Evolutionary conservation across 2,113 vertebrate genomes (phyloP).

Genomic region (Phalacrocorax pelagicus): DNA sequence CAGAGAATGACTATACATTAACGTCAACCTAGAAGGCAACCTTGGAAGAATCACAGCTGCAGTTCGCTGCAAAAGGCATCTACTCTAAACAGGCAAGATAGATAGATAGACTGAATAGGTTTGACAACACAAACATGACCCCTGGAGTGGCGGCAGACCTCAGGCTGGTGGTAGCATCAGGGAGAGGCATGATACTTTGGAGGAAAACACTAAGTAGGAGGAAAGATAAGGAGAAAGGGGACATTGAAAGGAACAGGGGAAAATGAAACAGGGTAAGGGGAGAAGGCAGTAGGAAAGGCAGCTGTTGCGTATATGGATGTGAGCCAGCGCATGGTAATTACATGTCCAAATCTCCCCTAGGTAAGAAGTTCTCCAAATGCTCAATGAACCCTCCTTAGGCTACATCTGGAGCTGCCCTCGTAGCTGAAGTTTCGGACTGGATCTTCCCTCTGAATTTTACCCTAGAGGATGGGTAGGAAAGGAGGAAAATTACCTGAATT

Average conservation of each 20-base stretch:
- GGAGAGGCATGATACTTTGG: accelerated
- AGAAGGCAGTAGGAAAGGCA: background rate
- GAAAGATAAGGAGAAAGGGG: background rate
- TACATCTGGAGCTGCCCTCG: background rate
- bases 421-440: background rate
- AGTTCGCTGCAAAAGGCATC: background rate
- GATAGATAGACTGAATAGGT: background rate
- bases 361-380: background rate
- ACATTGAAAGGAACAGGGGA: background rate
- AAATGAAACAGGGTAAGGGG: background rate
- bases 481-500: background rate
- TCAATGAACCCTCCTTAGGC: background rate
- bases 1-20: background rate
- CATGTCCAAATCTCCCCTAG: background rate
- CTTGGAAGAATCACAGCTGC: background rate
- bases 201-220: background rate
- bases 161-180: background rate
- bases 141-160: background rate
- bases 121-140: background rate
- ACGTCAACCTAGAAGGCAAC: background rate
- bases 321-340: background rate
- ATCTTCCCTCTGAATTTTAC: background rate
- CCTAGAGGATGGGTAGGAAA: background rate
- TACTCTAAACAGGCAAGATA: background rate
- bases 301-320: background rate